Evolutionary conservation across 2,113 vertebrate species (phyloP).

Genomic region (Heliornis fulica): DNA sequence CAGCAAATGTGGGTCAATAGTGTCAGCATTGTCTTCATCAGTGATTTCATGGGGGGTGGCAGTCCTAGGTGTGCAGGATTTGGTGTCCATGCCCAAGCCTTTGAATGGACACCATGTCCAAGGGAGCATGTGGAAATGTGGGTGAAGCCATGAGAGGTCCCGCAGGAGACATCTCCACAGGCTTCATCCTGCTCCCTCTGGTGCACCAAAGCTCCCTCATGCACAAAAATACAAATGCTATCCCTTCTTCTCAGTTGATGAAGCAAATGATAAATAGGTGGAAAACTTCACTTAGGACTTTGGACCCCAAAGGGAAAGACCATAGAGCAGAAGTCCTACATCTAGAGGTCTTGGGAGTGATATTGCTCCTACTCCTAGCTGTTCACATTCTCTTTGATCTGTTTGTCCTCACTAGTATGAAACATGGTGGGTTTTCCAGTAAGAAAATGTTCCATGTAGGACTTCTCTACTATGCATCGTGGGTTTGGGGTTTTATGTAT

Average conservation of each 20-base stretch:
- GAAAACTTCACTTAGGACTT: background rate
- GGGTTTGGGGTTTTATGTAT: background rate
- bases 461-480: background rate
- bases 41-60: background rate
- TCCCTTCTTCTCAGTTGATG: background rate
- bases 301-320: background rate
- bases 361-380: background rate
- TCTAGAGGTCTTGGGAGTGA: background rate
- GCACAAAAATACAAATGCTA: background rate
- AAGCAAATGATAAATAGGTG: background rate
- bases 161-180: background rate
- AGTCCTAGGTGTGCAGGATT: background rate
- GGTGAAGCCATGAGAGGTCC: background rate
- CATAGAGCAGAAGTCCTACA: background rate
- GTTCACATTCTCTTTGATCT: background rate
- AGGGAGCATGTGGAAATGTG: background rate
- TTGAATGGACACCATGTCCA: fast-evolving
- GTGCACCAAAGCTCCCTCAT: background rate
- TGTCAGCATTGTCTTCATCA: background rate
- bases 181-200: background rate
- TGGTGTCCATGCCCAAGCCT: background rate
- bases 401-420: background rate
- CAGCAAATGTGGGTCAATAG: fast-evolving
- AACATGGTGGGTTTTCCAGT: background rate
- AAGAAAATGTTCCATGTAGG: background rate